These are phyloP conservation scores for Smittia sp. DNA, from an alignment of 2,888 invertebrate species.

Conservation along the genomic window DNA sequence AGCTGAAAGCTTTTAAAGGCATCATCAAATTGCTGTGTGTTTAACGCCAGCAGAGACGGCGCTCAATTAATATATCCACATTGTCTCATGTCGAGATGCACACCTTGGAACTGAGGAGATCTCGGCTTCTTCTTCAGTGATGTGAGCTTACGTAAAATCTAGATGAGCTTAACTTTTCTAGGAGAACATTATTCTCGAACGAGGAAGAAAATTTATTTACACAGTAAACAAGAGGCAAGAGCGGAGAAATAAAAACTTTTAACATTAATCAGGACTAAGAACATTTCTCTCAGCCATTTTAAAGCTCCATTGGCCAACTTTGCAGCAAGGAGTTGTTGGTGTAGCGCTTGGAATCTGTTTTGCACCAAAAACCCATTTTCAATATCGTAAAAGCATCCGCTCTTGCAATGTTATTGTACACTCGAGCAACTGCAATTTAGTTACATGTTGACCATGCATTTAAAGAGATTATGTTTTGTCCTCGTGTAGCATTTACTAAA, in stretches of 20 bases:
- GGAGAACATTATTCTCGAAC: not conserved
- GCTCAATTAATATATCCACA: too few species aligned
- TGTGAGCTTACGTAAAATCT: too few species aligned
- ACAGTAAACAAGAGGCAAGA: not conserved
- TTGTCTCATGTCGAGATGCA: too few species aligned
- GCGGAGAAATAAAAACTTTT: not conserved
- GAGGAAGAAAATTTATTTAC: not conserved
- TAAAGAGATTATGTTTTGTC: slow-evolving; percentile 19
- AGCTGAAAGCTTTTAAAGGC: too few species aligned
- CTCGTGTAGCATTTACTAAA: not conserved
- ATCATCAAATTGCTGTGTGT: too few species aligned
- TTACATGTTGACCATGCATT: slow-evolving; percentile 28
- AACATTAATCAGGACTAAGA: slow-evolving; percentile 22
- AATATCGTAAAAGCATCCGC: slow-evolving; percentile 1
- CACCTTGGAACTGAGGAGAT: too few species aligned
- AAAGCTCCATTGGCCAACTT: not conserved
- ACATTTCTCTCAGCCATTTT: not conserved
- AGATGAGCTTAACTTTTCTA: too few species aligned
- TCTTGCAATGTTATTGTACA: not conserved
- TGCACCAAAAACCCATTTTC: slow-evolving; percentile 27
- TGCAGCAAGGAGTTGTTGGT: too few species aligned
- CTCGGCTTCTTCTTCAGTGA: too few species aligned
- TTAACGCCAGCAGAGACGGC: too few species aligned
- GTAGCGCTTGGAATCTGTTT: not conserved
- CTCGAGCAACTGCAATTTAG: not conserved